Evolutionary conservation across 2,113 vertebrate genomes (phyloP).

Genomic region (Leptocoma aspasia): DNA sequence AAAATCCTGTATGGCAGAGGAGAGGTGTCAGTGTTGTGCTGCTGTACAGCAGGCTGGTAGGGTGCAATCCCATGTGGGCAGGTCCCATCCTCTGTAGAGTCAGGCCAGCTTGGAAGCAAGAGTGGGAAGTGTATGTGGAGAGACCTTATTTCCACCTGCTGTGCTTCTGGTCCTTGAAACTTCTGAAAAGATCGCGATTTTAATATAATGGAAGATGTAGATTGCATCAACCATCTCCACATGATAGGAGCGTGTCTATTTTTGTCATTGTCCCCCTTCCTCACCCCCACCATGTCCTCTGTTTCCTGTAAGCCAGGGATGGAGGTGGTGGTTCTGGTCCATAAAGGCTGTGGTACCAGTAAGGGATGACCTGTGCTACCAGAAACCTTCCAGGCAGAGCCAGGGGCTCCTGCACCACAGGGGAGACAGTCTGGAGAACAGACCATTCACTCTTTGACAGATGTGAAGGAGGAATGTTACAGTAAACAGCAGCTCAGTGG

Average conservation of each 20-base stretch:
- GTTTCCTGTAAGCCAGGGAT: neutral
- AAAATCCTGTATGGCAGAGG: neutral
- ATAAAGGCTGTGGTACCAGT: neutral
- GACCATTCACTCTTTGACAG: neutral
- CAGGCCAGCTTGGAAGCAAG: neutral
- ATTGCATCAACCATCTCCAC: rapidly evolving
- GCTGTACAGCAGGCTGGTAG: neutral
- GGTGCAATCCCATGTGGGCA: neutral
- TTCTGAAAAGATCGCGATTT: neutral
- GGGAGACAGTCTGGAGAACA: neutral
- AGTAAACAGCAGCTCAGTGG: neutral
- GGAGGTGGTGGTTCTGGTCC: neutral
- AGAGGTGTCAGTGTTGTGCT: neutral
- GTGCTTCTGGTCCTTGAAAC: neutral
- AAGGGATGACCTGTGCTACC: neutral
- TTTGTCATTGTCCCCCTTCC: neutral
- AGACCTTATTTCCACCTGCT: neutral
- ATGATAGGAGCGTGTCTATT: neutral
- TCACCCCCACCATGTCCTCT: rapidly evolving
- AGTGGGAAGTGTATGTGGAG: neutral
- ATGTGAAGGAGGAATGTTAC: neutral
- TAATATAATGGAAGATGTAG: neutral
- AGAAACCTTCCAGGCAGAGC: neutral
- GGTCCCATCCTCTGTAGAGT: neutral
- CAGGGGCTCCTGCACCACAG: neutral